Conservation (phyloP, 2,113 vertebrate genomes). For the Acrocephalus arundinaceus region DNA sequence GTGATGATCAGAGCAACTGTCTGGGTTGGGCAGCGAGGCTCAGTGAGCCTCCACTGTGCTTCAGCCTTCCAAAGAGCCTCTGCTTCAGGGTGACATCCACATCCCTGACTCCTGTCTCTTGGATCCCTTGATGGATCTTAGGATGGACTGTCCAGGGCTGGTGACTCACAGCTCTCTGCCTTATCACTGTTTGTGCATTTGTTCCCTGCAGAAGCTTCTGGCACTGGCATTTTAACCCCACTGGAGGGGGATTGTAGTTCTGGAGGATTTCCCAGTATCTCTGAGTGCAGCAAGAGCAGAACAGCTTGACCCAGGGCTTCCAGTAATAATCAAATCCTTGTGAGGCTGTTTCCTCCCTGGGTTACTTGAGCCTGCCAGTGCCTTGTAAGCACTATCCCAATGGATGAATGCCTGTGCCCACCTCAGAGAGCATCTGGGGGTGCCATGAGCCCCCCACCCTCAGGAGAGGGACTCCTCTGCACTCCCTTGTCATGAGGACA, state of each 20-base stretch:
- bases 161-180: background rate
- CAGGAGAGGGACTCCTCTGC: background rate
- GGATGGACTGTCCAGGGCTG: background rate
- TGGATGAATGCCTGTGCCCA: background rate
- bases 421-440: background rate
- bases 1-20: background rate
- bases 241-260: background rate
- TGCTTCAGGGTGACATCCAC: background rate
- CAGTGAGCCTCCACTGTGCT: accelerated
- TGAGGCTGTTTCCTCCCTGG: background rate
- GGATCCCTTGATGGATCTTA: background rate
- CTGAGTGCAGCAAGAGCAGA: accelerated
- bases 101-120: background rate
- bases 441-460: background rate
- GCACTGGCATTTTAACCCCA: background rate
- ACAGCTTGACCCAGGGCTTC: background rate
- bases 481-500: background rate
- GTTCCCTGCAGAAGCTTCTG: background rate
- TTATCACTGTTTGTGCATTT: background rate
- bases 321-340: background rate
- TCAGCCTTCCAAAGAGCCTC: background rate
- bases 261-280: background rate
- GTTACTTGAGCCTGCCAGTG: background rate
- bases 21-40: accelerated
- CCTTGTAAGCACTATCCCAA: background rate